phyloP scores from a whole-genome alignment of 2,797 vertebrate genomes.

The Dromococcyx pavoninus region DNA sequence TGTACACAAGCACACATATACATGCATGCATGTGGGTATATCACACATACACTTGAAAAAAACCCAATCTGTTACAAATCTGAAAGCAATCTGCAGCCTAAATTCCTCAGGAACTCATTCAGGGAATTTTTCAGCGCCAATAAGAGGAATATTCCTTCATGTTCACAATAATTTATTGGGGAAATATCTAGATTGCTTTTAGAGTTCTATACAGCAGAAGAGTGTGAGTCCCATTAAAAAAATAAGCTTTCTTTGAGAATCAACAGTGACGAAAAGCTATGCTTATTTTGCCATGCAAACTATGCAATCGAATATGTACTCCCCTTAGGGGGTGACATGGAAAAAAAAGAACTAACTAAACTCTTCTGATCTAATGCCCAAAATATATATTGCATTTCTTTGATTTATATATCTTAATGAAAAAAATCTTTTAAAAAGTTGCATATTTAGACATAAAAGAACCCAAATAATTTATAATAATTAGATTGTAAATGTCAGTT shows the following conservation, averaged over 20 bases:
- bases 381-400: conserved; percentile 35
- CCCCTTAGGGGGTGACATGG: conserved; percentile 6
- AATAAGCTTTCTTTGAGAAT: not conserved
- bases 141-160: not conserved
- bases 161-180: conserved; percentile 11
- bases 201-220: not conserved
- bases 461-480: conserved; percentile 11
- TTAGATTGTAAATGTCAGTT: not conserved
- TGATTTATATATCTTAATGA: conserved; percentile 5
- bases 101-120: not conserved
- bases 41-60: not conserved
- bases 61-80: not conserved
- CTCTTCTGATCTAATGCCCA: conserved; percentile 51
- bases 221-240: not conserved
- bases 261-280: conserved; percentile 19
- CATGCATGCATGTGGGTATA: accelerated
- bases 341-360: conserved; percentile 5
- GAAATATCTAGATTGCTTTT: conserved; percentile 34
- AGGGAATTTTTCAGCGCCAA: not conserved
- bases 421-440: not conserved
- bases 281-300: conserved; percentile 15
- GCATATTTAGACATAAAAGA: conserved; percentile 33
- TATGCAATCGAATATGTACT: not conserved
- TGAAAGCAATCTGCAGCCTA: not conserved
- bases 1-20: accelerated